Evolutionary conservation across 2,113 vertebrate species (phyloP), one percentile per base, ranked within the genome.

Genomic region (Tylochromis polylepis): DNA sequence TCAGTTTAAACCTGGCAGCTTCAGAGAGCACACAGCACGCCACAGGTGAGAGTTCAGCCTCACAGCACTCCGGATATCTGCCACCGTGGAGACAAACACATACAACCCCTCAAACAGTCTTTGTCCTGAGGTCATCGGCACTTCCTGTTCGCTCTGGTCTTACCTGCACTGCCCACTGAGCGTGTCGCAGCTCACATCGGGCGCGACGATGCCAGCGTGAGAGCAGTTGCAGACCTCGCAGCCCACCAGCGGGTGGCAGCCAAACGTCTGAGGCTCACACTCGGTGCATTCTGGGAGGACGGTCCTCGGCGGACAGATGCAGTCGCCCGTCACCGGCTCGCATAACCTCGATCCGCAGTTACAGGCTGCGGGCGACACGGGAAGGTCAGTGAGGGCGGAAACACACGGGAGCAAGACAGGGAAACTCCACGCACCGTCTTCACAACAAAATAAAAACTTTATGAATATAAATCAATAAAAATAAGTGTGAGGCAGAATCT

Each of bases 151-250:
- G 8, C 6, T 24, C 18, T 5, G 0, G 11, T 14, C 93, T 83
- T 92, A 99, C 99, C 95, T 97, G 98, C 99, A 99, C 96, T 99
- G 98, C 51, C 99, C 99, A 0, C 97, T 98, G 88, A 97, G 92
- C n/a, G 88, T 51, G 0, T 99, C 97, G 0, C 99, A 99, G 91
- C 90, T 96, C 0, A 94, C 96, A 20, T 97, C 96, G 0, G 93
- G 94, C 3, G 97, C 92, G 70, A 96, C 81, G 88, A 99, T 91
- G 0, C 99, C 98, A 0, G 96, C 94, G 5, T 90, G 92, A 0
- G 98, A 99, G 95, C 99, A 99, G 95, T 99, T 98, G 86, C 99
- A 99, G 56, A 98, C 95, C 95, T 99, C 98, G 1, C 99, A 99
- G 53, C 98, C 99, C 0, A 98, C 95, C 88, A 99, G 92, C 0